Conservation (phyloP, 2,888 invertebrate genomes). For the Lepidochrysops patricia region DNA sequence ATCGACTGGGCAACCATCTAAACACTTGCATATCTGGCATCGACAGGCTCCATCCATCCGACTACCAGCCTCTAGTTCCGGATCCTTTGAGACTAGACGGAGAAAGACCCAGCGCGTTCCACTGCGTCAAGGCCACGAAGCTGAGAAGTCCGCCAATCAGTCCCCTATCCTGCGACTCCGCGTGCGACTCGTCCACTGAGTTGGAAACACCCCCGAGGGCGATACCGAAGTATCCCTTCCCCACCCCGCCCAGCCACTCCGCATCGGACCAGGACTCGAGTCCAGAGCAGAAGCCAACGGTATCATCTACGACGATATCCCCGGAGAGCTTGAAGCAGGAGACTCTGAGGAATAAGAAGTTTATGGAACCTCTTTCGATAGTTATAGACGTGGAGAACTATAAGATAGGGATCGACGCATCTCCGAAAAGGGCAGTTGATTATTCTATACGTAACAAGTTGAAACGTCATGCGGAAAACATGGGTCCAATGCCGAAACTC, state of each 20-base stretch:
- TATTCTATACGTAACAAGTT: conserved; percentile 60
- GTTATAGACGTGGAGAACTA: conserved; percentile 68
- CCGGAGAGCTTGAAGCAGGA: conserved; percentile 57
- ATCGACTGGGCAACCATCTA: conserved; percentile 79
- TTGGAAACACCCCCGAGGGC: conserved; percentile 68
- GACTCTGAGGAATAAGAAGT: conserved; percentile 45
- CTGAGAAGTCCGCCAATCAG: conserved; percentile 81
- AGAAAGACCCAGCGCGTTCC: conserved; percentile 62
- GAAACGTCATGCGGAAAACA: conserved; percentile 48
- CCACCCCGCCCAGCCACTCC: conserved; percentile 76
- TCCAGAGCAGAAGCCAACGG: conserved; percentile 66
- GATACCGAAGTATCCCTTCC: conserved; percentile 57
- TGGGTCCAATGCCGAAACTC: conserved; percentile 49
- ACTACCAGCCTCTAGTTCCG: conserved; percentile 75
- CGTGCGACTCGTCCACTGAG: conserved; percentile 76
- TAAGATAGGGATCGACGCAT: conserved; percentile 64
- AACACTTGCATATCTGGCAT: conserved; percentile 77
- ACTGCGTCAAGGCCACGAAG: conserved; percentile 53
- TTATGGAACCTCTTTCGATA: conserved; percentile 64
- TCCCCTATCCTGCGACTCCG: conserved; percentile 81
- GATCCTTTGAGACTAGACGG: conserved; percentile 59
- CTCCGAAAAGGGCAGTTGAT: conserved; percentile 64
- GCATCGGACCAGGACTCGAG: conserved; percentile 72
- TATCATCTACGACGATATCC: conserved; percentile 71
- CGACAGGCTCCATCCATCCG: conserved; percentile 42